Evolutionary conservation across 1,140 invertebrate genomes (phyloP).

Genomic region (Bradynema listronoti): DNA sequence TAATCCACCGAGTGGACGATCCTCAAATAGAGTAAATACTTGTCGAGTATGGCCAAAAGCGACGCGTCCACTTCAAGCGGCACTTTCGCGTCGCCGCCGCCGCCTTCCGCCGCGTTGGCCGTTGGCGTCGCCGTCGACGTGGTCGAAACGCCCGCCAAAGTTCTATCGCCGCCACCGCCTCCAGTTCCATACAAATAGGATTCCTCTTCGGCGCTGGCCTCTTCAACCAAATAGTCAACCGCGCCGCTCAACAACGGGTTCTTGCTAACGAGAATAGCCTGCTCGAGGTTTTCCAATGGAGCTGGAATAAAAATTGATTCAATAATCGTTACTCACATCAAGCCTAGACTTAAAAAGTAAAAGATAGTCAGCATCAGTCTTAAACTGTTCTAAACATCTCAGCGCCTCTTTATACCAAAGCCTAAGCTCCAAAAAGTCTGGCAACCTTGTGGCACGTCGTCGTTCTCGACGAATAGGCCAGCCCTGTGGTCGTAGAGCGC

Average conservation of each 20-base stretch:
- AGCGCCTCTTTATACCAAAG: too few relatives aligned
- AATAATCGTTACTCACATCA: too few relatives aligned
- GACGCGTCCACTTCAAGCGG: slow-evolving; percentile 72
- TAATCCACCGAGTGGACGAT: slow-evolving; percentile 98
- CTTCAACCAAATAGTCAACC: slow-evolving; percentile 94
- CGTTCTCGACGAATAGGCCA: slow-evolving; percentile 69
- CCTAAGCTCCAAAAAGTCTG: too few relatives aligned
- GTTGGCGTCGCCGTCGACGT: slow-evolving; percentile 59
- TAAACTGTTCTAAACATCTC: too few relatives aligned
- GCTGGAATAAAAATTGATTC: not conserved
- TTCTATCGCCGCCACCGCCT: slow-evolving; percentile 54
- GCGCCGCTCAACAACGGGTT: slow-evolving; percentile 95
- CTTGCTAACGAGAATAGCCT: slow-evolving; percentile 70
- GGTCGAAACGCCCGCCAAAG: too few relatives aligned
- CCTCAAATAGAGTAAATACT: slow-evolving; percentile 82
- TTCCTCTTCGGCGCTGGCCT: slow-evolving; percentile 94
- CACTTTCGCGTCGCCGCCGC: slow-evolving; percentile 63
- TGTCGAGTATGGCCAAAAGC: slow-evolving; percentile 63
- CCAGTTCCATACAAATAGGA: slow-evolving; percentile 71
- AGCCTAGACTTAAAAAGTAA: too few relatives aligned
- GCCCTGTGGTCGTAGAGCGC: slow-evolving; percentile 80
- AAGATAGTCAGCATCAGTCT: too few relatives aligned
- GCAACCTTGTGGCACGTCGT: slow-evolving; percentile 51
- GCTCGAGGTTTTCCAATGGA: slow-evolving; percentile 39
- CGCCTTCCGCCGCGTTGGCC: slow-evolving; percentile 59